Percentiles rank a stretch among this genome's conserved stretches.
Evolutionary conservation across 2,113 vertebrate genomes (phyloP).

Genomic region (Egretta garzetta): DNA sequence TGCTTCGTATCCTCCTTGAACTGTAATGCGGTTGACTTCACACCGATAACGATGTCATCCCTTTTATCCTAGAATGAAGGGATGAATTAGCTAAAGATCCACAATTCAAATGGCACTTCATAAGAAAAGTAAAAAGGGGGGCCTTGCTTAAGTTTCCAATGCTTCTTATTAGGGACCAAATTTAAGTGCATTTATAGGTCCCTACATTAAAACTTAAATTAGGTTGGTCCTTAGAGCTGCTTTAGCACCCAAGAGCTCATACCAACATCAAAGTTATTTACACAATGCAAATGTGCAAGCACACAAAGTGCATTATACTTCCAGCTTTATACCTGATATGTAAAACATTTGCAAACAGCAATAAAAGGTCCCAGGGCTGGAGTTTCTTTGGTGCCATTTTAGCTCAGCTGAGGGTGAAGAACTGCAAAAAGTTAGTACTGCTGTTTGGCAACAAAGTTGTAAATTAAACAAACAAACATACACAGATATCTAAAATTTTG

Average conservation of each 20-base stretch:
- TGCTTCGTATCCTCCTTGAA: slow-evolving; percentile 87
- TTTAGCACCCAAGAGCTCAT: not conserved
- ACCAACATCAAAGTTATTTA: not conserved
- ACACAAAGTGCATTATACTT: not conserved
- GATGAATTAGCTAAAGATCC: not conserved
- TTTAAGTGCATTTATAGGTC: not conserved
- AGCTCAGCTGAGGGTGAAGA: not conserved
- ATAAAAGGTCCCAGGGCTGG: not conserved
- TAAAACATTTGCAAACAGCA: not conserved
- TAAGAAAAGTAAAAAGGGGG: not conserved
- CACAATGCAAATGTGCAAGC: not conserved
- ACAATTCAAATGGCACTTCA: not conserved
- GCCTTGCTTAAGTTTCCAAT: not conserved
- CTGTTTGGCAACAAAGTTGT: not conserved
- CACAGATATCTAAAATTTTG: not conserved
- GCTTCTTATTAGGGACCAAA: not conserved
- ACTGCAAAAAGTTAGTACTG: not conserved
- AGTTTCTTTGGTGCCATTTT: not conserved
- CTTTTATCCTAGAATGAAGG: slow-evolving; percentile 85
- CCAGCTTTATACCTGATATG: not conserved
- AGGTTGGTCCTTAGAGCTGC: not conserved
- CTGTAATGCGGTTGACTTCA: slow-evolving; percentile 90
- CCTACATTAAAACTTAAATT: not conserved
- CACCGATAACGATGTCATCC: slow-evolving; percentile 87
- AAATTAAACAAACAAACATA: not conserved